phyloP scores from a whole-genome alignment of 1,140 invertebrate genomes.

The Ridgeia piscesae region DNA sequence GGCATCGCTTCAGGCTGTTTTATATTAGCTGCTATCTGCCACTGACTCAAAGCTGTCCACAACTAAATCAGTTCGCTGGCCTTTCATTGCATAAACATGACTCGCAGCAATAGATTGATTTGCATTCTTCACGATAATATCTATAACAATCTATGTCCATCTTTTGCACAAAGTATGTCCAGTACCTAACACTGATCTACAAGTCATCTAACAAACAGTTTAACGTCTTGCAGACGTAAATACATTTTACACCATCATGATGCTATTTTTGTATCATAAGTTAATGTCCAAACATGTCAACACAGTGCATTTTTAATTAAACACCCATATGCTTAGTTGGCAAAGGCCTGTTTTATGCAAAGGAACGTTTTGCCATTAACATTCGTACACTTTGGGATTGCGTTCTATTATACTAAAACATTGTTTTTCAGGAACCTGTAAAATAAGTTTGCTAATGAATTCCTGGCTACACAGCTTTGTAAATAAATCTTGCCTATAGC shows the following conservation, averaged over 20 bases:
- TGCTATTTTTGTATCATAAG: neutral
- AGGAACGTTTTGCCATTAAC: no score
- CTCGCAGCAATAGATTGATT: neutral
- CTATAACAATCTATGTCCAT: neutral
- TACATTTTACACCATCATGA: neutral
- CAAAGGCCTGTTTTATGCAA: neutral
- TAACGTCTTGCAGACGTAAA: neutral
- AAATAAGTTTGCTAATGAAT: neutral
- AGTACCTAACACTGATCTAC: neutral
- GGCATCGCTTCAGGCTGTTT: neutral
- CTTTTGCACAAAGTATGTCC: neutral
- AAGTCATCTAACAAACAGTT: neutral
- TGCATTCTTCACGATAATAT: neutral
- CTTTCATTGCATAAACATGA: neutral
- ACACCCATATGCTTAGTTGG: neutral
- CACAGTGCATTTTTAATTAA: neutral
- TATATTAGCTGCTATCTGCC: neutral
- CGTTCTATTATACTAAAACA: no score
- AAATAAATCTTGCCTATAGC: neutral
- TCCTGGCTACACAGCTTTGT: neutral
- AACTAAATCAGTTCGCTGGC: neutral
- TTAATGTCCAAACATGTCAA: neutral
- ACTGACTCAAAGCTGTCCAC: neutral
- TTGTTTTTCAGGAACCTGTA: no score
- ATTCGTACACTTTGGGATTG: no score